Base-by-base conservation (phyloP, 2,888 invertebrate genomes). In the Lamellibrachia satsuma region DNA sequence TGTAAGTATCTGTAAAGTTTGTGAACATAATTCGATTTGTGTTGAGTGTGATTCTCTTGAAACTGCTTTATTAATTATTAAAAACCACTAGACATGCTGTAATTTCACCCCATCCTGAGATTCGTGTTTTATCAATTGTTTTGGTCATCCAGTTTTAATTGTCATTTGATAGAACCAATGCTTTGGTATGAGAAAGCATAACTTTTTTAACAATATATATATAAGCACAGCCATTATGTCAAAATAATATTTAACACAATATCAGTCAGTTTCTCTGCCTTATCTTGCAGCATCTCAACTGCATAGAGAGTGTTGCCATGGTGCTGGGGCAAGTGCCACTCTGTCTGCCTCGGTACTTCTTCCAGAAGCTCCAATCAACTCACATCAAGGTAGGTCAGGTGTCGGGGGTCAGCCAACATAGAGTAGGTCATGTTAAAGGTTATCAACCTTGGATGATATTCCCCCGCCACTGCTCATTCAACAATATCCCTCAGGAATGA, bases 351-450 rank as follows among this genome's bases (percentile, higher is more conserved):
- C 97, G 98, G 94, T 98, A 98, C 97, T 97, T 98, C 96, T 98
- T 98, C 97, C 98, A 99, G 97, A 97, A 97, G 93, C 97, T 98
- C 94, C 98, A 99, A 97, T 97, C 98, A 52, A 98, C 98, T 1
- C 97, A 97, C 94, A 98, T 98, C 1, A 98, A 98, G 96, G 97
- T 97, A 96, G 93, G 92, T 90, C 52, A 75, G 75, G 75, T 75
- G 22, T 22, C 4, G n/a, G 75, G 75, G 75, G 75, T 75, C 75
- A 75, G n/a, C 75, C 75, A 75, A n/a, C 75, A 22, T 75, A 75
- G 22, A 75, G 75, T 75, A 75, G 11, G 22, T 75, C 75, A 15
- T 15, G 75, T 75, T n/a, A 3, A 4, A 22, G 22, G 75, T 75
- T 6, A 75, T 22, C 75, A 11, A 75, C 4, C 75, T 3, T 75